Conservation (phyloP, 2,888 invertebrate species). For the Andrena fulva region DNA sequence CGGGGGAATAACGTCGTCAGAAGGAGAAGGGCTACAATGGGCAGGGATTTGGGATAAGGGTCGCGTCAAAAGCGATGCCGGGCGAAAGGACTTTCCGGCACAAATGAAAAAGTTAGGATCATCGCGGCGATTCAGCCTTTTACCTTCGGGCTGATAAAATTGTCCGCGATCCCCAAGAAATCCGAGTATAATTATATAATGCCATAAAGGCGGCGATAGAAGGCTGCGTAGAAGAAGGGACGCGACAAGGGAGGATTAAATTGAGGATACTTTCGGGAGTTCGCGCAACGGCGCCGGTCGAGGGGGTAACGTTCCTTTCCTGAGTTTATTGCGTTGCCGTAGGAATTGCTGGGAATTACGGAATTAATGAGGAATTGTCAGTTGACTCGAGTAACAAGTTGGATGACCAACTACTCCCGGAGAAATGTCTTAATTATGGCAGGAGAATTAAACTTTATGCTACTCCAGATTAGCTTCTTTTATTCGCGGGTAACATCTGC, state of each 20-base stretch:
- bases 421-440: neutral
- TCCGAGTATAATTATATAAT: conserved; percentile 54
- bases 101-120: conserved; percentile 65
- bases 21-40: conserved; percentile 45
- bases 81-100: conserved; percentile 17
- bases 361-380: neutral
- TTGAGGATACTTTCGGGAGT: conserved; percentile 41
- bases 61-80: conserved; percentile 35
- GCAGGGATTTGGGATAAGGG: conserved; percentile 57
- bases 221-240: conserved; percentile 27
- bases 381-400: neutral
- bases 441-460: neutral
- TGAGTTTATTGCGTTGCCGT: neutral
- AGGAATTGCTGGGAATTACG: neutral
- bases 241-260: conserved; percentile 52
- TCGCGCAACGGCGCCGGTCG: conserved; percentile 2
- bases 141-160: conserved; percentile 60
- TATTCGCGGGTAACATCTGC: no score
- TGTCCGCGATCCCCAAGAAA: conserved; percentile 23
- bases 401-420: neutral
- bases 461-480: no score
- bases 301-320: conserved; percentile 28
- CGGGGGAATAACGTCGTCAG: conserved; percentile 29
- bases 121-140: conserved; percentile 42
- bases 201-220: conserved; percentile 8